Base-by-base conservation (phyloP, 2,113 vertebrate genomes). In the Trochalopteron elliotii region DNA sequence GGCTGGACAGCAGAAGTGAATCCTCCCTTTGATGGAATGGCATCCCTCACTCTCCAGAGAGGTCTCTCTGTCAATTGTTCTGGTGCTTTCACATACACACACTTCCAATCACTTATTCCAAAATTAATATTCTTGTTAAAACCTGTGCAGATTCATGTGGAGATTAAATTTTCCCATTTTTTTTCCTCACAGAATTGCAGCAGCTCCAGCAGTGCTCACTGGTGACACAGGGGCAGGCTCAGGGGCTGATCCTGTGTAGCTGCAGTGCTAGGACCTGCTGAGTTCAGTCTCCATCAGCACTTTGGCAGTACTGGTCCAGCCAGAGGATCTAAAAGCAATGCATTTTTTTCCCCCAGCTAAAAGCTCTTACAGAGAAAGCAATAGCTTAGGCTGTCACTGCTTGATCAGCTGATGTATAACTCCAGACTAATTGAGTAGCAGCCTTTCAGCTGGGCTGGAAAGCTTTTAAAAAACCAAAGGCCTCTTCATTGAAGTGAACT, bases 401-500 rank as follows among this genome's bases (percentile, higher is more conserved):
- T 83, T 94, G 90, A 65, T 68, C 83, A 93, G 90, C 76, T 88
- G 68, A 94, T 67, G 28, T 52, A 71, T 92, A 93, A 86, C 79
- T 89, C 68, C 55, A 69, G 47, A 52, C 88, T 96, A 93, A 94
- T 92, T 89, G 75, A 90, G 87, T 21, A 83, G 76, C 60, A 75
- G 83, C 87, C 68, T 93, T 94, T 93, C 79, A 88, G 85, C 60
- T 33, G 83, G 31, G 39, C 75, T 86, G 76, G 76, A 93, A 93
- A 93, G 82, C 88, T 96, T 94, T 94, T 84, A 71, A 84, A 91
- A 91, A 94, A 87, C 60, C 71, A 39, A 86, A 95, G 83, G 52
- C 61, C 83, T 90, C 96, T 92, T 59, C 71, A 83, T 68, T 90
- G 83, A 57, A 75, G 72, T 84, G 94, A 97, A 87, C 92, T 95